Evolutionary conservation across 2,113 vertebrate species (phyloP).

Genomic region (Sorex fumeus): DNA sequence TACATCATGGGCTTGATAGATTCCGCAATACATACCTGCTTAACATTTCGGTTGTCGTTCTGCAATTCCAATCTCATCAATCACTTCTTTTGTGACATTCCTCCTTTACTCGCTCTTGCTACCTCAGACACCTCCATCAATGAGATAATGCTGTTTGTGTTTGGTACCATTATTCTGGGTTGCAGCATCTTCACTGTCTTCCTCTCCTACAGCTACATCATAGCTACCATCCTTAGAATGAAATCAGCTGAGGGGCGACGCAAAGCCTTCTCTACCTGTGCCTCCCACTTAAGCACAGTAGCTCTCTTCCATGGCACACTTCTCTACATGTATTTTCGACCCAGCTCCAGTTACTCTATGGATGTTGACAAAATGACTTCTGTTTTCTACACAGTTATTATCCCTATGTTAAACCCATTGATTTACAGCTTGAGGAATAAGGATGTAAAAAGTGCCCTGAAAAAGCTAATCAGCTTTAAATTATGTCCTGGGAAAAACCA

Average conservation of each 20-base stretch:
- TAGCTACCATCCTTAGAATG: slow-evolving; percentile 70
- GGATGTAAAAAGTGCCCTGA: slow-evolving; percentile 74
- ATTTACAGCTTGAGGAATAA: slow-evolving; percentile 84
- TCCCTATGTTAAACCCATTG: slow-evolving; percentile 81
- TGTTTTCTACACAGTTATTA: slow-evolving; percentile 78
- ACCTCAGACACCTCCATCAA: slow-evolving; percentile 42
- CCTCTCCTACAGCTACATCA: slow-evolving; percentile 72
- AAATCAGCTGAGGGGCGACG: slow-evolving; percentile 29
- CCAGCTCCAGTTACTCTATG: slow-evolving; percentile 66
- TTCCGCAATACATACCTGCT: slow-evolving; percentile 37
- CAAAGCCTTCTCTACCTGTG: slow-evolving; percentile 79
- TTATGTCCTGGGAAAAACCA: background rate
- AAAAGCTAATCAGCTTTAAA: slow-evolving; percentile 20
- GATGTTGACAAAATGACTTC: slow-evolving; percentile 75
- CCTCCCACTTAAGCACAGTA: slow-evolving; percentile 73
- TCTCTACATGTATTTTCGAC: slow-evolving; percentile 75
- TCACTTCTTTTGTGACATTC: slow-evolving; percentile 80
- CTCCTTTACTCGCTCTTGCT: slow-evolving; percentile 62
- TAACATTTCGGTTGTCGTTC: slow-evolving; percentile 60
- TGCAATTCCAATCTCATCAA: slow-evolving; percentile 68
- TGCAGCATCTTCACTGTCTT: slow-evolving; percentile 70
- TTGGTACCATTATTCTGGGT: slow-evolving; percentile 62
- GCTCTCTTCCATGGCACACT: slow-evolving; percentile 75
- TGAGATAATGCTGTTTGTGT: slow-evolving; percentile 43
- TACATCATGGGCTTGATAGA: slow-evolving; percentile 20